Percentiles rank a stretch among this genome's conserved stretches.
Evolutionary conservation across 64 coral and sea anemone species (phyloP).

Genomic region (Montipora capricornis): DNA sequence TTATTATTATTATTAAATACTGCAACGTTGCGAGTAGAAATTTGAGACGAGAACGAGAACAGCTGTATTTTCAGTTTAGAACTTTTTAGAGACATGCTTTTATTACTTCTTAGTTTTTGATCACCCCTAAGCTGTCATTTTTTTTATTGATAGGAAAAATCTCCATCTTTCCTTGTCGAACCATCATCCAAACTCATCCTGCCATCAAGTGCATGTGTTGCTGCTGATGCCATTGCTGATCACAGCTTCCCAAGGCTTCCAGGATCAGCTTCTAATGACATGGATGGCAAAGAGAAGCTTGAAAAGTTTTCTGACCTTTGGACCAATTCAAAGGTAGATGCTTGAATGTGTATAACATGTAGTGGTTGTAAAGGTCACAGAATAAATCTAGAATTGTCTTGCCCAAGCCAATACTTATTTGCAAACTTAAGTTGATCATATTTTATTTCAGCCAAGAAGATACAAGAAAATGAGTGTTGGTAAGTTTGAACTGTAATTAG

Average conservation of each 20-base stretch:
- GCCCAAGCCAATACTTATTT: too few species aligned
- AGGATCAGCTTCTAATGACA: neutral
- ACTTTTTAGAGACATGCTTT: too few species aligned
- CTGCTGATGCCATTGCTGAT: constrained; percentile 11
- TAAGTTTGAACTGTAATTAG: constrained; percentile 3
- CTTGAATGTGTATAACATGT: neutral
- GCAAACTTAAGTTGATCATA: neutral
- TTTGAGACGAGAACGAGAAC: too few species aligned
- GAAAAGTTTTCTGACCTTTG: constrained; percentile 55
- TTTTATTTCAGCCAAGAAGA: constrained; percentile 79
- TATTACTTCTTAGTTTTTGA: too few species aligned
- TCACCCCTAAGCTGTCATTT: too few species aligned
- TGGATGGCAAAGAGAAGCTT: constrained; percentile 20
- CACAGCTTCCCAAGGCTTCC: constrained; percentile 29
- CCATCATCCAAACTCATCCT: constrained; percentile 42
- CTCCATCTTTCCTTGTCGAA: neutral
- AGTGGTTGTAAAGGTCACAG: too few species aligned
- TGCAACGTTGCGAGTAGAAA: too few species aligned
- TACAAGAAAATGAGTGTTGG: constrained; percentile 99
- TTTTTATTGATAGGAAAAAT: neutral
- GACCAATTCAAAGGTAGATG: constrained; percentile 38
- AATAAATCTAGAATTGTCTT: too few species aligned
- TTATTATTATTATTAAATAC: too few species aligned
- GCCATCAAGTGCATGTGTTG: constrained; percentile 18
- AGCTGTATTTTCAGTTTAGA: too few species aligned